These are phyloP conservation scores for Poecilus cupreus DNA, from an alignment of 2,888 invertebrate genomes.

Conservation along the genomic window DNA sequence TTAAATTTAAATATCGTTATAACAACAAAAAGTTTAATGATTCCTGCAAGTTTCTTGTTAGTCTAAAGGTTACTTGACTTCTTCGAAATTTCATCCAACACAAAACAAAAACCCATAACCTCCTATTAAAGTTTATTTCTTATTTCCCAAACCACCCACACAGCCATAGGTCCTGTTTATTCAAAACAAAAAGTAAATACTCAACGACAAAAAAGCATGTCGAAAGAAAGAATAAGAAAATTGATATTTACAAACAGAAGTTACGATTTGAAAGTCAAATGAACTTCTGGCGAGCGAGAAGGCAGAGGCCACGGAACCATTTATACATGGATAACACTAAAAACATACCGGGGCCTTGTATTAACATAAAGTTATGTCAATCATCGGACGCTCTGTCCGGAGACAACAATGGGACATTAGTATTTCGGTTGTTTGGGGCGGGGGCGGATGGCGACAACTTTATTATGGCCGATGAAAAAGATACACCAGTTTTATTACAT, in stretches of 20 bases:
- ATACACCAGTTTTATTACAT: constrained; percentile 32
- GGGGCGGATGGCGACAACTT: constrained; percentile 24
- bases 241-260: constrained; percentile 53
- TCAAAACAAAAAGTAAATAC: constrained; percentile 42
- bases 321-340: constrained; percentile 30
- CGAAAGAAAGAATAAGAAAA: constrained; percentile 39
- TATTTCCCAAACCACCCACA: constrained; percentile 35
- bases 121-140: constrained; percentile 37
- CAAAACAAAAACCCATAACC: constrained; percentile 9
- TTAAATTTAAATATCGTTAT: constrained; percentile 34
- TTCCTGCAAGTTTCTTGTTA: constrained; percentile 4
- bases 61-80: constrained; percentile 12
- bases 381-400: constrained; percentile 1
- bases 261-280: constrained; percentile 52
- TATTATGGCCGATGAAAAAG: constrained; percentile 40
- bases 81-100: constrained; percentile 21
- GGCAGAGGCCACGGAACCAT: not conserved
- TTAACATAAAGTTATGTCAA: constrained; percentile 44
- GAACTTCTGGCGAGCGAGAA: constrained; percentile 22
- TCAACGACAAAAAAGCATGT: constrained; percentile 19
- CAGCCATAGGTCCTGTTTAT: constrained; percentile 18
- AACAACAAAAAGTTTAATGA: not conserved
- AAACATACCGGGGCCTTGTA: constrained; percentile 17
- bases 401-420: constrained; percentile 44
- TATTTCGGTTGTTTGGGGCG: constrained; percentile 20